These are phyloP conservation scores for Turritopsis dohrnii DNA, from an alignment of 30 jellyfish, hydroid and myxozoan genomes.

Conservation along the genomic window DNA sequence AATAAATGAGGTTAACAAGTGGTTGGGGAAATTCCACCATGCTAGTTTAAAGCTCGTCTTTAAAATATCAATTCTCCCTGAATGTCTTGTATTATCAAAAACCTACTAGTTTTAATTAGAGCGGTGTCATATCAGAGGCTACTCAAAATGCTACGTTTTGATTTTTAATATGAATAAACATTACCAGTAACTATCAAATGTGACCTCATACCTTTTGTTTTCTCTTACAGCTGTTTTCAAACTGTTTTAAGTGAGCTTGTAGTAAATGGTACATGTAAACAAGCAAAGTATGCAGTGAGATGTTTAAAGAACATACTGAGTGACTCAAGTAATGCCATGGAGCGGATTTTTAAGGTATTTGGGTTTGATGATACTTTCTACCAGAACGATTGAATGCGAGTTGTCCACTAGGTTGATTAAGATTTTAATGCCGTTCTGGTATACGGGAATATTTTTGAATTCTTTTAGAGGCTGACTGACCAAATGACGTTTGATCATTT, in stretches of 20 bases:
- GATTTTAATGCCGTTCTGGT: neutral
- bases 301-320: slow-evolving; percentile 53
- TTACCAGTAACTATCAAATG: too few relatives aligned
- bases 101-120: too few relatives aligned
- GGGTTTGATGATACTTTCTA: neutral
- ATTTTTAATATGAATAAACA: too few relatives aligned
- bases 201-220: neutral
- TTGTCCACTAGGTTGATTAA: neutral
- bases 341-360: slow-evolving; percentile 59
- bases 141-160: too few relatives aligned
- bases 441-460: neutral
- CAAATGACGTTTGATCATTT: slow-evolving; percentile 34
- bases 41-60: too few relatives aligned
- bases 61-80: too few relatives aligned
- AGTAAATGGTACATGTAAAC: slow-evolving; percentile 46
- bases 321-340: slow-evolving; percentile 62
- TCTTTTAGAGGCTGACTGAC: slow-evolving; percentile 48
- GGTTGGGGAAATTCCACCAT: too few relatives aligned
- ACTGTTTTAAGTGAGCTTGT: slow-evolving; percentile 82
- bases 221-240: slow-evolving; percentile 56
- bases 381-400: neutral
- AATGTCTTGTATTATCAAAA: too few relatives aligned
- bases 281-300: slow-evolving; percentile 70
- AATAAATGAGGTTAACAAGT: too few relatives aligned
- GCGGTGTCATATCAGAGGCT: too few relatives aligned